These are phyloP conservation scores for Anarsia innoxiella DNA, from an alignment of 2,888 invertebrate genomes.

Conservation along the genomic window DNA sequence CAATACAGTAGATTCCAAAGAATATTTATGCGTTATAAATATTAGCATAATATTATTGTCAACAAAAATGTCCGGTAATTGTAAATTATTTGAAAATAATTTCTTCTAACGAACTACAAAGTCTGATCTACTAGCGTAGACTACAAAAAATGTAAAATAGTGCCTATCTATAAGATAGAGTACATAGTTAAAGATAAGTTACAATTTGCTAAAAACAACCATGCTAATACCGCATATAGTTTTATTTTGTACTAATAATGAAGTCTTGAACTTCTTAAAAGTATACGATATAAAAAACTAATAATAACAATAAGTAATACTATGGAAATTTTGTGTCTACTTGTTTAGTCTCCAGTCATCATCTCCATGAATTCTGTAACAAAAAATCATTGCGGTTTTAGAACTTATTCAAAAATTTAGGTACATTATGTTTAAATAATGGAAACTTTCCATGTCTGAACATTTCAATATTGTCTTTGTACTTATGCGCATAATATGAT, in stretches of 20 bases:
- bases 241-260: constrained; percentile 56
- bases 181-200: no score
- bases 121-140: constrained; percentile 30
- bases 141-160: constrained; percentile 24
- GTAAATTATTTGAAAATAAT: constrained; percentile 67
- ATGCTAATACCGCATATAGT: constrained; percentile 67
- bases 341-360: constrained; percentile 90
- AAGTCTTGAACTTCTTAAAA: constrained; percentile 46
- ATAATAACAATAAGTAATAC: constrained; percentile 42
- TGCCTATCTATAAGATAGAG: constrained; percentile 65
- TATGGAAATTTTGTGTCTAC: constrained; percentile 28
- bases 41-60: constrained; percentile 55
- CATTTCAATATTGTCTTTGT: no score
- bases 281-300: constrained; percentile 49
- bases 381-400: constrained; percentile 26
- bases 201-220: constrained; percentile 25
- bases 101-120: constrained; percentile 45
- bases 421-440: no score
- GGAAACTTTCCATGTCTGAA: no score
- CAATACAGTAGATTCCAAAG: constrained; percentile 18
- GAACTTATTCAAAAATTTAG: no score
- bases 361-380: constrained; percentile 93
- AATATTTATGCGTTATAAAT: constrained; percentile 52
- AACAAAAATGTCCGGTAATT: constrained; percentile 42
- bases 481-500: no score